Conservation (phyloP, 1,140 invertebrate genomes). For the Holotrichia oblita region DNA sequence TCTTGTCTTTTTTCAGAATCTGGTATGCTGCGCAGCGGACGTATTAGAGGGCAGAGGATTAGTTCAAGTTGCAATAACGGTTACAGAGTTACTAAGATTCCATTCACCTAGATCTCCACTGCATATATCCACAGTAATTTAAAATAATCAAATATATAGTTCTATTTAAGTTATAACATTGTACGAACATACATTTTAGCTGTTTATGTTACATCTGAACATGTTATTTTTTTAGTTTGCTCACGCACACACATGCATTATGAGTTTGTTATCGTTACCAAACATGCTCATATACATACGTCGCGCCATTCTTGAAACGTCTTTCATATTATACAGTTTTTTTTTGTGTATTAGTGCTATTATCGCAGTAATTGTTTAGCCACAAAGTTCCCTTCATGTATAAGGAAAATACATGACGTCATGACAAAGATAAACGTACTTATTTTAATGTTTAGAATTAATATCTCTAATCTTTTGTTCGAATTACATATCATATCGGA, state of each 20-base stretch:
- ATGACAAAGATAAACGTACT: slow-evolving; percentile 33
- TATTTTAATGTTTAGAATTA: no score
- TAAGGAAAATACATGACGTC: no score
- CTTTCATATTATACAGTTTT: background rate
- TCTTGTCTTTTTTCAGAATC: slow-evolving; percentile 84
- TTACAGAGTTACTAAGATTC: slow-evolving; percentile 79
- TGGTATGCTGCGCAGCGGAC: slow-evolving; percentile 86
- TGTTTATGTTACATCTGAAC: slow-evolving; percentile 15
- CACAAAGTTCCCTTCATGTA: background rate
- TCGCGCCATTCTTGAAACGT: background rate
- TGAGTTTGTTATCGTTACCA: slow-evolving; percentile 15
- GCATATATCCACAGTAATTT: slow-evolving; percentile 54
- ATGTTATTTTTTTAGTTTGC: slow-evolving; percentile 29
- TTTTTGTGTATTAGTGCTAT: background rate
- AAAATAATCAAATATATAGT: slow-evolving; percentile 38
- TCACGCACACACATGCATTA: background rate
- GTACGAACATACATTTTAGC: slow-evolving; percentile 1
- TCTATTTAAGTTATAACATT: slow-evolving; percentile 32
- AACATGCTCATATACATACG: background rate
- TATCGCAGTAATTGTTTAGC: background rate
- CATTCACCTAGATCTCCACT: slow-evolving; percentile 65
- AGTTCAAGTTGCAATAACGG: slow-evolving; percentile 85
- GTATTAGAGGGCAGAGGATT: slow-evolving; percentile 85
- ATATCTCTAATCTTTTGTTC: slow-evolving; percentile 3
- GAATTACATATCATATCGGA: slow-evolving; percentile 20